Percentiles rank a stretch among this genome's conserved stretches.
These are phyloP conservation scores for Parasteatoda tepidariorum DNA, from an alignment of 1,140 invertebrate species.

Conservation along the genomic window DNA sequence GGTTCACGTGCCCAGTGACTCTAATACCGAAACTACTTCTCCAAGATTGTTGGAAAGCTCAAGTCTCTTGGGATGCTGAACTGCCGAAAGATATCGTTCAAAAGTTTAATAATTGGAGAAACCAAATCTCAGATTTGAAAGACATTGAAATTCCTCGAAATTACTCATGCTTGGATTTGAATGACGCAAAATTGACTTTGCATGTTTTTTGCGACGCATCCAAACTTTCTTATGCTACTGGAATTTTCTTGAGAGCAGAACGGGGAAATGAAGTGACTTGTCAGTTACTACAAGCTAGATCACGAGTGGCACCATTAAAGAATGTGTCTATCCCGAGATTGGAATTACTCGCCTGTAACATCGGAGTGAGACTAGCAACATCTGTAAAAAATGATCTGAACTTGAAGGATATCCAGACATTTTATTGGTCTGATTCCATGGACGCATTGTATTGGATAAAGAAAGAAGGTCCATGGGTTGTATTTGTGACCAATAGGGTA, in stretches of 20 bases:
- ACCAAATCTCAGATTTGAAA: no score
- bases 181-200: background rate
- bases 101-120: background rate
- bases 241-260: slow-evolving; percentile 2
- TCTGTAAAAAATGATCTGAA: background rate
- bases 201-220: background rate
- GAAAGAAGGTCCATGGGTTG: background rate
- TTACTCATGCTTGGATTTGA: background rate
- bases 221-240: background rate
- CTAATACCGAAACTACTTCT: background rate
- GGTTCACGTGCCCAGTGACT: background rate
- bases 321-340: background rate
- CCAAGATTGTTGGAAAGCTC: background rate
- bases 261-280: background rate
- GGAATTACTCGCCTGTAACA: slow-evolving; percentile 3
- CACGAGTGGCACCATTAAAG: background rate
- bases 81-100: background rate
- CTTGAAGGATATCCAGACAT: background rate
- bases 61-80: background rate
- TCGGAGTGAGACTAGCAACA: background rate
- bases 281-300: slow-evolving; percentile 3
- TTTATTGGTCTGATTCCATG: background rate
- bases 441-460: slow-evolving; percentile 22
- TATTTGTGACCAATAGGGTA: slow-evolving; percentile 8
- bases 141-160: no score